Conservation (phyloP, 2,113 vertebrate species). For the rabbit (Oryctolagus cuniculus) region DNA sequence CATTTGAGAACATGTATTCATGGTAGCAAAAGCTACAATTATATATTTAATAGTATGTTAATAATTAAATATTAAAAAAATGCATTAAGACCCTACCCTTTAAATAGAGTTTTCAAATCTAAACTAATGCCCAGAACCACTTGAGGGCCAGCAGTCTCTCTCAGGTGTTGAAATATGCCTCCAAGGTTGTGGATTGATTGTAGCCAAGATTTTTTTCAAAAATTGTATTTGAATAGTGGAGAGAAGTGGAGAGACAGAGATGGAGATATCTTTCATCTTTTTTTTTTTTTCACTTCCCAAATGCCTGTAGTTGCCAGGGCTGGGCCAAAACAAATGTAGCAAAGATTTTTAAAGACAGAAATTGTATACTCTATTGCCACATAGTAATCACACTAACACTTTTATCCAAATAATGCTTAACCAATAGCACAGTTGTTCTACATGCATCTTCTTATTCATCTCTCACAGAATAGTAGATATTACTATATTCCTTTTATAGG, state of each 20-base stretch:
- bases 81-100: conserved; percentile 22
- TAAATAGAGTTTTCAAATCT: not conserved
- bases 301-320: too few species aligned
- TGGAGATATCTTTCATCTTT: not conserved
- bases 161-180: not conserved
- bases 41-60: conserved; percentile 60
- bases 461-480: not conserved
- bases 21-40: conserved; percentile 60
- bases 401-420: not conserved
- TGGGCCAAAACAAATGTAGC: too few species aligned
- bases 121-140: not conserved
- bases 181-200: not conserved
- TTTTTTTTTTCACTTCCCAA: too few species aligned
- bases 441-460: not conserved
- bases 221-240: too few species aligned
- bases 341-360: not conserved
- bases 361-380: not conserved
- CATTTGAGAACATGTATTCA: conserved; percentile 72
- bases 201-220: not conserved
- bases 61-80: conserved; percentile 72
- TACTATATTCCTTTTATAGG: not conserved
- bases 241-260: too few species aligned
- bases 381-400: not conserved
- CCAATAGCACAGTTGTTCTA: conserved; percentile 37
- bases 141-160: not conserved